phyloP scores from a whole-genome alignment of 2,113 vertebrate species.

The Spheniscus mendiculus region DNA sequence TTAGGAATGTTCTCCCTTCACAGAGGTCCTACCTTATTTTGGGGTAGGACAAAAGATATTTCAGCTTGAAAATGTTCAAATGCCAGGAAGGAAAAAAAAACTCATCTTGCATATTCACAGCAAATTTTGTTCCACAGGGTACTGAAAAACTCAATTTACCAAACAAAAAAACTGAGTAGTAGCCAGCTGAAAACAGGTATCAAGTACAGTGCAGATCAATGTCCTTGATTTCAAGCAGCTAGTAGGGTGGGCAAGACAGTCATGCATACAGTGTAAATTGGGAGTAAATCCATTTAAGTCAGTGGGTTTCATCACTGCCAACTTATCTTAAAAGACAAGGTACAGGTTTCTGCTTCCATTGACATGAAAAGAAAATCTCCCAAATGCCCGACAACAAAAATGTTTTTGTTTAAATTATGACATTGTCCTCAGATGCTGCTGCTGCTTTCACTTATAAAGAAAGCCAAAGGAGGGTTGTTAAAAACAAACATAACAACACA shows the following conservation, averaged over 20 bases:
- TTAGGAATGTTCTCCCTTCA: not conserved
- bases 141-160: not conserved
- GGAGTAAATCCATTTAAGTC: not conserved
- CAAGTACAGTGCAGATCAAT: not conserved
- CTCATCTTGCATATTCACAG: not conserved
- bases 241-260: not conserved
- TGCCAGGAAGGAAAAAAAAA: not conserved
- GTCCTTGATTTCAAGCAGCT: not conserved
- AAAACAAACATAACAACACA: not conserved
- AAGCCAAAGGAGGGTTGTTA: not conserved
- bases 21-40: not conserved
- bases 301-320: not conserved
- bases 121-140: not conserved
- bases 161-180: not conserved
- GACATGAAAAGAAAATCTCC: not conserved
- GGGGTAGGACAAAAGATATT: not conserved
- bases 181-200: not conserved
- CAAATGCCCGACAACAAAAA: not conserved
- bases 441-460: not conserved
- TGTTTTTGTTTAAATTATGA: not conserved
- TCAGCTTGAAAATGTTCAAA: not conserved
- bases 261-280: not conserved
- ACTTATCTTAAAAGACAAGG: not conserved
- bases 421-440: not conserved
- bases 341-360: not conserved